phyloP scores from a whole-genome alignment of 2,797 vertebrate genomes.

The Labeo calbasu region DNA sequence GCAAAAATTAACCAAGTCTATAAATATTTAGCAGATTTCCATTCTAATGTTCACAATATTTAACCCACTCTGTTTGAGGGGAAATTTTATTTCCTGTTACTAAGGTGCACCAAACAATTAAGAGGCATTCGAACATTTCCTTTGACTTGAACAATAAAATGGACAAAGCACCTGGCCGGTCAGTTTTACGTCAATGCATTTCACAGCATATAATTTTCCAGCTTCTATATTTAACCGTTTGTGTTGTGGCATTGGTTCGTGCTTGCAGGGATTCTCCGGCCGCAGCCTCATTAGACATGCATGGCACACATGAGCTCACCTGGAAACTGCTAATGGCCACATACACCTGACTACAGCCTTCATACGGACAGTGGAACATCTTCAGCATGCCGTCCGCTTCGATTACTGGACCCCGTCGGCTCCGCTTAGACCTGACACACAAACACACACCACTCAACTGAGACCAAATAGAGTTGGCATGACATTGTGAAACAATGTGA shows the following conservation, averaged over 20 bases:
- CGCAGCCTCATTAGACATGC: not conserved
- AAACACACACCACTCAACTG: not conserved
- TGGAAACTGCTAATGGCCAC: slow-evolving; percentile 91
- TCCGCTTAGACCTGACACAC: slow-evolving; percentile 78
- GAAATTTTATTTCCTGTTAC: not conserved
- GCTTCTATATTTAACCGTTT: not conserved
- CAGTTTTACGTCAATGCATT: not conserved
- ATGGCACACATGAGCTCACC: slow-evolving; percentile 68
- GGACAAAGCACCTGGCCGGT: not conserved
- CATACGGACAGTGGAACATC: slow-evolving; percentile 91
- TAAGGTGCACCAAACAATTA: not conserved
- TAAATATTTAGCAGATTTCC: not conserved
- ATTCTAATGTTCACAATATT: not conserved
- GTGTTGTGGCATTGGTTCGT: not conserved
- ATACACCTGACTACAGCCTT: slow-evolving; percentile 90
- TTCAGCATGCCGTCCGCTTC: slow-evolving; percentile 88
- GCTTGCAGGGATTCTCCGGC: not conserved
- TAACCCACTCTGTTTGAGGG: not conserved
- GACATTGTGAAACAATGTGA: no score
- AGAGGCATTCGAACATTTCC: not conserved
- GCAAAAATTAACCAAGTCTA: not conserved
- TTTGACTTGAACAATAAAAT: not conserved
- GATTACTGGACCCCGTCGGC: slow-evolving; percentile 79
- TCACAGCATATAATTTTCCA: not conserved
- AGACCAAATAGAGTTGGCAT: not conserved